Evolutionary conservation across 2,888 invertebrate species (phyloP).

Genomic region (Nudaria mundana): DNA sequence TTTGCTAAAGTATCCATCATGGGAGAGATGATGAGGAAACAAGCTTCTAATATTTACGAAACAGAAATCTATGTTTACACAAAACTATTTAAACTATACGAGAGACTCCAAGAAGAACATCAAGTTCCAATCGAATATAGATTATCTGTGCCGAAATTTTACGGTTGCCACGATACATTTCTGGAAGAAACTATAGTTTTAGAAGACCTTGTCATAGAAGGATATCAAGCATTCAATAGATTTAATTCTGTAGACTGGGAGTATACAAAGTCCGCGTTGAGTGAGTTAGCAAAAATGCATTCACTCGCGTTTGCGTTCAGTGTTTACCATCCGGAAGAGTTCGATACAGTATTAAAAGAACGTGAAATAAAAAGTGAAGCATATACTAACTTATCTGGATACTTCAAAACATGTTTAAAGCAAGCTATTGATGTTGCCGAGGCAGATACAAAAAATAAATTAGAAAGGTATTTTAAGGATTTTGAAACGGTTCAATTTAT

Average conservation of each 20-base stretch:
- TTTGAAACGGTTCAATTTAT: conserved; percentile 7
- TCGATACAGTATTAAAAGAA: conserved; percentile 7
- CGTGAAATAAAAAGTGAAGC: neutral
- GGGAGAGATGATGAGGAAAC: conserved; percentile 3
- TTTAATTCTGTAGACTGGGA: conserved; percentile 29
- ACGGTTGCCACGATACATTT: conserved; percentile 1
- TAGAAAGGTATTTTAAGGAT: conserved; percentile 28
- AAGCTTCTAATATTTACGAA: conserved; percentile 1
- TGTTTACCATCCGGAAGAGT: conserved; percentile 38
- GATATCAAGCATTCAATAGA: conserved; percentile 29
- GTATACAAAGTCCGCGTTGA: conserved; percentile 28
- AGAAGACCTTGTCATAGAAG: conserved; percentile 15
- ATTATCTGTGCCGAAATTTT: conserved; percentile 7
- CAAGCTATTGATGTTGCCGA: neutral
- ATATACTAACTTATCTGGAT: neutral
- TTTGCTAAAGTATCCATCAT: conserved; percentile 11
- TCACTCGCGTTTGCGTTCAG: conserved; percentile 43
- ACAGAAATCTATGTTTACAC: conserved; percentile 9
- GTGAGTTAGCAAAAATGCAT: conserved; percentile 30
- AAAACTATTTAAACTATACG: conserved; percentile 1
- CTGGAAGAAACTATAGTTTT: conserved; percentile 12
- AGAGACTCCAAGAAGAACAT: conserved; percentile 6
- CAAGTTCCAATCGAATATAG: conserved; percentile 2
- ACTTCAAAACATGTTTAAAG: neutral
- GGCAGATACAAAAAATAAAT: conserved; percentile 30